These are phyloP conservation scores for Geodia barretti DNA, from an alignment of 37 sponge, comb jelly and placozoan species.

Conservation along the genomic window DNA sequence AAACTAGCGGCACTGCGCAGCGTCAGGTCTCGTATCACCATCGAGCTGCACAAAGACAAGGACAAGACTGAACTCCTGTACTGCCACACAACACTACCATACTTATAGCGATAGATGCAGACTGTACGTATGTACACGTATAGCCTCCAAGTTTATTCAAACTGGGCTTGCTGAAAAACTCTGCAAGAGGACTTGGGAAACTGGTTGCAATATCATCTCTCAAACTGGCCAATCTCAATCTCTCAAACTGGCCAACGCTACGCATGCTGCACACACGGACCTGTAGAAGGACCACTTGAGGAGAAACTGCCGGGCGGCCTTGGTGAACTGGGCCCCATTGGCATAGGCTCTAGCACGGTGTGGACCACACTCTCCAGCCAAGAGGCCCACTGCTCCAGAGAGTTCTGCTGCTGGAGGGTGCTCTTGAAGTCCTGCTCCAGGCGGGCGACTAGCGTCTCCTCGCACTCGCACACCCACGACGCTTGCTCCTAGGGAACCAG, in stretches of 20 bases:
- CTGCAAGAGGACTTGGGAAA: too few species aligned
- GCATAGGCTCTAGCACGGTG: constrained; percentile 72
- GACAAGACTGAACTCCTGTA: too few species aligned
- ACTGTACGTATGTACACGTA: too few species aligned
- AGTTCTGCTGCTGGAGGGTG: constrained; percentile 89
- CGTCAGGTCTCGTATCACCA: constrained; percentile 98
- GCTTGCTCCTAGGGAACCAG: constrained; percentile 88
- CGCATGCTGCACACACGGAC: too few species aligned
- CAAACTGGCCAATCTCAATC: too few species aligned
- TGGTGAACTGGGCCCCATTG: constrained; percentile 59
- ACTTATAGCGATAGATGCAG: too few species aligned
- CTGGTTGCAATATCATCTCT: too few species aligned
- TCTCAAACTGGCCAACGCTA: background rate
- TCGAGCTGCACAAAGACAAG: constrained; percentile 72
- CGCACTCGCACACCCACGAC: constrained; percentile 99
- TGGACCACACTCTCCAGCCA: constrained; percentile 93
- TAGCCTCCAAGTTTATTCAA: too few species aligned
- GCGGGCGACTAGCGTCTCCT: constrained; percentile 78
- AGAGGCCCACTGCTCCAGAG: constrained; percentile 92
- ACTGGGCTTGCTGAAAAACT: too few species aligned
- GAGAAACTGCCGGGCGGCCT: constrained; percentile 92
- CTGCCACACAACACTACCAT: too few species aligned
- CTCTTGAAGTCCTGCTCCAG: constrained; percentile 94
- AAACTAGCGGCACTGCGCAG: constrained; percentile 98
- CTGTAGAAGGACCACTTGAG: constrained; percentile 99